Evolutionary conservation across 2,888 invertebrate genomes (phyloP), one percentile per base, ranked within the genome.

Genomic region (Euphydryas editha): DNA sequence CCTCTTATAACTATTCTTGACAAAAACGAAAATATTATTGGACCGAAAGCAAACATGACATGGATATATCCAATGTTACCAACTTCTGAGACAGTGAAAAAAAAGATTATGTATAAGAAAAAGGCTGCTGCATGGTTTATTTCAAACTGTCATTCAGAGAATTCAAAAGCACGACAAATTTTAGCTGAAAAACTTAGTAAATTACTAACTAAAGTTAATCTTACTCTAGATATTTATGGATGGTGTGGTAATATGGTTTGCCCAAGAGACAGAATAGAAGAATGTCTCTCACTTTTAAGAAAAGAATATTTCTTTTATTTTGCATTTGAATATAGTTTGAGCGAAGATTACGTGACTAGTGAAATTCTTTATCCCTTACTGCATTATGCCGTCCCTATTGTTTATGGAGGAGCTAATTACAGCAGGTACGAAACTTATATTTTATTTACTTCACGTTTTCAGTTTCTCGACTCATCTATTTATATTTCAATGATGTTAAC

Each of bases 351-450:
- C 64, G 88, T 91, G 11, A 86, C 90, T 0, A 90, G 89, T 62
- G 85, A 86, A 59, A 54, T 90, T 58, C 67, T 90, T 67, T 78
- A 87, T 72, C 81, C 93, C 1, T 76, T 94, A 58, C 92, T 93
- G 72, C 93, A 94, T 83, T 93, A 94, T 76, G 87, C 95, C 2
- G 90, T 96, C 18, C 96, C 96, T 0, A 93, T 96, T 37, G 95
- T 95, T 8, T 95, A 93, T 86, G 95, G 96, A 2, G 95, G 94
- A n/a, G 94, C 94, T 21, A 93, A 96, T 84, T 96, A 96, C 54
- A 24, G 44, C 11, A 65, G 55, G 59, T 65, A 37, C 21, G 17
- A 37, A 21, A 18, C 4, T 51, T 15, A 36, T 21, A 47, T 0
- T 2, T 30, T 30, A 17, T 46, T 54, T 51, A n/a, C 10, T 21